A percentile compares a stretch with the other conserved stretches of the same genome.
Evolutionary conservation across 2,797 vertebrate genomes (phyloP).

Genomic region (Fundulus diaphanus): DNA sequence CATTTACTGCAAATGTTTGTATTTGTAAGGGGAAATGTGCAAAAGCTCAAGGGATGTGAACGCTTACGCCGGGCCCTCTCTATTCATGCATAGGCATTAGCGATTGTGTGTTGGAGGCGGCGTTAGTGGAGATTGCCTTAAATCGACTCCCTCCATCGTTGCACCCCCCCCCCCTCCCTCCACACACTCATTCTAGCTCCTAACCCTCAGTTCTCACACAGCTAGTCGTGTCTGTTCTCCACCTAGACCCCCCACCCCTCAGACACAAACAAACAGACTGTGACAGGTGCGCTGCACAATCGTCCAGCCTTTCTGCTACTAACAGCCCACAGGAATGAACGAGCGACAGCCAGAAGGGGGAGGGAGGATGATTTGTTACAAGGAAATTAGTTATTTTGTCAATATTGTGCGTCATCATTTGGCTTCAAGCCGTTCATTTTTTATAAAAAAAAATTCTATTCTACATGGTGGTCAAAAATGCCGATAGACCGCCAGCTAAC

Average conservation of each 20-base stretch:
- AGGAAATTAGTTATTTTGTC: conserved; percentile 79
- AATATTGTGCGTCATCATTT: conserved; percentile 70
- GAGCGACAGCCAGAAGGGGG: conserved; percentile 58
- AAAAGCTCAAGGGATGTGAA: not conserved
- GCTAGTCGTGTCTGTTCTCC: conserved; percentile 79
- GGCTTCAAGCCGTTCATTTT: conserved; percentile 46
- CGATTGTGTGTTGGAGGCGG: conserved; percentile 33
- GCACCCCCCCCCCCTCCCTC: conserved; percentile 68
- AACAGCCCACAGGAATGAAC: conserved; percentile 80
- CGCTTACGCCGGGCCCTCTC: not conserved
- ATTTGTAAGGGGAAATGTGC: not conserved
- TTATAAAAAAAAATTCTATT: too few relatives aligned
- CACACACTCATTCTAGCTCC: conserved; percentile 35
- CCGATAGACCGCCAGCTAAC: conserved; percentile 54
- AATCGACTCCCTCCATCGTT: conserved; percentile 73
- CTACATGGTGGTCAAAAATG: conserved; percentile 47
- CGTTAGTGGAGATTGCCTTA: conserved; percentile 60
- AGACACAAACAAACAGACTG: conserved; percentile 84
- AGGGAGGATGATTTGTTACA: conserved; percentile 77
- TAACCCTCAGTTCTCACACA: conserved; percentile 76
- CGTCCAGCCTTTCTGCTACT: conserved; percentile 84
- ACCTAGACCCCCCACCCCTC: conserved; percentile 46
- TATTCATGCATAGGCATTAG: conserved; percentile 35
- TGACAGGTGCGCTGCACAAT: conserved; percentile 86
- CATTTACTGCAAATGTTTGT: not conserved